These are phyloP conservation scores for Phrynocephalus vlangalii DNA, from an alignment of 2,797 vertebrate genomes.

Conservation along the genomic window DNA sequence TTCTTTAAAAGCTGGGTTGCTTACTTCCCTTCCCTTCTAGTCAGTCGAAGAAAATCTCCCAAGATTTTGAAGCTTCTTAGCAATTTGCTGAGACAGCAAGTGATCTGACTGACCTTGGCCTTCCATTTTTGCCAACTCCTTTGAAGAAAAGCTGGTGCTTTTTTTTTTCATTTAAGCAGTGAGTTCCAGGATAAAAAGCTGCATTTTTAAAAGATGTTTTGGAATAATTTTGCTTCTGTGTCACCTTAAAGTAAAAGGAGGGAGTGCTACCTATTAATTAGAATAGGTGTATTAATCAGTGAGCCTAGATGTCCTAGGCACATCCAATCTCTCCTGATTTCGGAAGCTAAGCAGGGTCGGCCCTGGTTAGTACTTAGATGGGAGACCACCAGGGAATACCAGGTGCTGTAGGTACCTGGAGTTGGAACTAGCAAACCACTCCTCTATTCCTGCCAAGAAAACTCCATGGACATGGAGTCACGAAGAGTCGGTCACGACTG, in stretches of 20 bases:
- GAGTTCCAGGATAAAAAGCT: slow-evolving; percentile 29
- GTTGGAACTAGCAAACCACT: no score
- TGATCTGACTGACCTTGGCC: slow-evolving; percentile 50
- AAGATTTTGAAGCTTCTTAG: slow-evolving; percentile 67
- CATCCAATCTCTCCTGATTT: no score
- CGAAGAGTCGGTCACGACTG: no score
- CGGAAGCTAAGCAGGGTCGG: no score
- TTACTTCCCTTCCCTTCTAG: slow-evolving; percentile 60
- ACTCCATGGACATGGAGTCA: no score
- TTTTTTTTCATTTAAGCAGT: slow-evolving; percentile 31
- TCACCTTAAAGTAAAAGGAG: slow-evolving; percentile 40
- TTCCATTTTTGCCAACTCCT: slow-evolving; percentile 41
- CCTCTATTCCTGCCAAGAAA: no score
- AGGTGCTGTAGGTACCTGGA: no score
- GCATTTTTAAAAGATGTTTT: slow-evolving; percentile 3
- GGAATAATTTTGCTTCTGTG: slow-evolving; percentile 31
- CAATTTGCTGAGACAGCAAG: slow-evolving; percentile 64
- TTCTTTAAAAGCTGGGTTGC: slow-evolving; percentile 62
- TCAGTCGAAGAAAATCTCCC: slow-evolving; percentile 61
- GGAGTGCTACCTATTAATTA: slow-evolving; percentile 27
- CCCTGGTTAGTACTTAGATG: no score
- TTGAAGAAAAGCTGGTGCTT: slow-evolving; percentile 54
- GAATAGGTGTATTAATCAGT: neutral
- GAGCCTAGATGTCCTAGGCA: no score
- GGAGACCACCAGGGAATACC: no score